These are phyloP conservation scores for Bothrops alternatus DNA, from an alignment of 2,797 vertebrate species.

Conservation along the genomic window DNA sequence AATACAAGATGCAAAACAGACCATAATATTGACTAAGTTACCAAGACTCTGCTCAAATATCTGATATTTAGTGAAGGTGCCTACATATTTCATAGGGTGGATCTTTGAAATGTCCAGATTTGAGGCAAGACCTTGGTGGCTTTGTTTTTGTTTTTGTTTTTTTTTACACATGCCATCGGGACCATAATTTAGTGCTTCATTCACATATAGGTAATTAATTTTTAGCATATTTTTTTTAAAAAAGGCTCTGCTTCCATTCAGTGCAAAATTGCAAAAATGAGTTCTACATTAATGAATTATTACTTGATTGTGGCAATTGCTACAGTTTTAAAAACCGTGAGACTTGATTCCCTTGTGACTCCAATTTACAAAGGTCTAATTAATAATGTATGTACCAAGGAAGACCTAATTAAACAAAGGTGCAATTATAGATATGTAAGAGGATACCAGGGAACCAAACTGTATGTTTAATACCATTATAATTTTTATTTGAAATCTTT, in stretches of 20 bases:
- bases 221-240: conserved; percentile 18
- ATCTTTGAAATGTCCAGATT: not conserved
- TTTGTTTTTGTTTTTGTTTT: not conserved
- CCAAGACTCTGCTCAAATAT: not conserved
- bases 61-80: not conserved
- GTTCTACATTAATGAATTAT: conserved; percentile 63
- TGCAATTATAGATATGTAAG: conserved; percentile 61
- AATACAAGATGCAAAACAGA: not conserved
- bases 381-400: conserved; percentile 70
- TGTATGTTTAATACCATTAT: conserved; percentile 30
- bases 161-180: conserved; percentile 3
- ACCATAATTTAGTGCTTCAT: conserved; percentile 1
- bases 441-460: conserved; percentile 46
- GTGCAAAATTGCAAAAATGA: conserved; percentile 56
- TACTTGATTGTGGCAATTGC: conserved; percentile 68
- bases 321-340: conserved; percentile 62
- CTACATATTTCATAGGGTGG: not conserved
- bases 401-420: conserved; percentile 66
- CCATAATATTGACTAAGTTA: not conserved
- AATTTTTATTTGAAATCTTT: conserved; percentile 49
- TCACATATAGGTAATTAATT: not conserved
- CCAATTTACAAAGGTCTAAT: conserved; percentile 67
- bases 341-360: conserved; percentile 63
- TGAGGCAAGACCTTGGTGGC: not conserved
- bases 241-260: conserved; percentile 28